Evolutionary conservation across 2,113 vertebrate species (phyloP).

Genomic region (Aythya baeri): DNA sequence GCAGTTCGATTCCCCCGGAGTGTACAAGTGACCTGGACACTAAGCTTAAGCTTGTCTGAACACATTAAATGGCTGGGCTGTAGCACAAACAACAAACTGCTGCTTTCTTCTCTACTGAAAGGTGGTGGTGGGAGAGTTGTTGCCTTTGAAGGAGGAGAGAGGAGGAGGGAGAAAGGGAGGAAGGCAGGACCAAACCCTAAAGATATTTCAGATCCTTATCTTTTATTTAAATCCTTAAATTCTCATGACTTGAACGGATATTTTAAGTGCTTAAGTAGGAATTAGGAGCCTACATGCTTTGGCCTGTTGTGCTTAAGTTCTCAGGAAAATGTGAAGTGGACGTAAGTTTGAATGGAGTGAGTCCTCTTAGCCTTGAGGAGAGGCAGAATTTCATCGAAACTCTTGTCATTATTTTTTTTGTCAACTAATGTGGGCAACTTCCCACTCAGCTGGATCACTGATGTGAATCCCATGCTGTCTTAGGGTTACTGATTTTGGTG

Average conservation of each 20-base stretch:
- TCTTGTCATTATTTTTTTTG: not conserved
- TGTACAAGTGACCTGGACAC: not conserved
- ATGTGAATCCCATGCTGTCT: not conserved
- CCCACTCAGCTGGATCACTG: not conserved
- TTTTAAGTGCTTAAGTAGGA: constrained; percentile 27
- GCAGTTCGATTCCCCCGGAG: not conserved
- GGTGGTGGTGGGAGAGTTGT: not conserved
- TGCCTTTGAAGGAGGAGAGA: not conserved
- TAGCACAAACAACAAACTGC: not conserved
- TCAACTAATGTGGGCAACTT: not conserved
- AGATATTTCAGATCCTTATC: constrained; percentile 34
- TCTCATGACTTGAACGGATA: not conserved
- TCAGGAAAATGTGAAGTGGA: not conserved
- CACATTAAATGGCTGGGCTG: not conserved
- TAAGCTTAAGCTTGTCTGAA: not conserved
- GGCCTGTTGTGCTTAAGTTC: not conserved
- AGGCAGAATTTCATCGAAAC: not conserved
- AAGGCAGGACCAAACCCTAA: not conserved
- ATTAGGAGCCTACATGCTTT: not conserved
- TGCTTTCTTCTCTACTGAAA: not conserved
- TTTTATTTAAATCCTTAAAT: constrained; percentile 34
- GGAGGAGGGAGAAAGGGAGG: not conserved
- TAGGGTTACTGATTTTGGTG: not conserved
- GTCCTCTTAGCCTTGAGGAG: not conserved
- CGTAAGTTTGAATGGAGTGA: not conserved